Evolutionary conservation across 23 tunicate species (phyloP).

Genomic region (Phallusia fumigata): DNA sequence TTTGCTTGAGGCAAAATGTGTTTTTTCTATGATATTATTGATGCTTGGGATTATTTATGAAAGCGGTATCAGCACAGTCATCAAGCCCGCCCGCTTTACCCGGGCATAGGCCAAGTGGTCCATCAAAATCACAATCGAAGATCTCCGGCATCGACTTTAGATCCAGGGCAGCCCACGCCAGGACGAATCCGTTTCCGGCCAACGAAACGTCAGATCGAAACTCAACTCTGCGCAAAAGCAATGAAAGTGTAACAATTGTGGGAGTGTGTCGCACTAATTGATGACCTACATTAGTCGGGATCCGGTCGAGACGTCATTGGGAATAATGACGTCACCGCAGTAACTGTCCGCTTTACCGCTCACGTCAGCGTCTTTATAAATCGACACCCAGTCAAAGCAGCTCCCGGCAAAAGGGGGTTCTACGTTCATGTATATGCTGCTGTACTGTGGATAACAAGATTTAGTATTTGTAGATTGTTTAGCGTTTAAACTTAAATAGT

Average conservation of each 20-base stretch:
- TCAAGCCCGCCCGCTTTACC: not conserved
- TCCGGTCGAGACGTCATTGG: slow-evolving; percentile 4
- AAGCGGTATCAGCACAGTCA: not conserved
- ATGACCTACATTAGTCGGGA: slow-evolving; percentile 1
- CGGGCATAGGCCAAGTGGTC: slow-evolving; percentile 9
- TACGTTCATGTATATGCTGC: slow-evolving; percentile 16
- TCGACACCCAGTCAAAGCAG: slow-evolving; percentile 20
- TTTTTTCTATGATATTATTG: no score
- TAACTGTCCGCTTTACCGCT: slow-evolving; percentile 9
- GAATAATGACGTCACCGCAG: slow-evolving; percentile 16
- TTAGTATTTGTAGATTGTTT: no score
- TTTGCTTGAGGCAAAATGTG: not conserved
- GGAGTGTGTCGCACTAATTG: not conserved
- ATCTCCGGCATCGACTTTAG: not conserved
- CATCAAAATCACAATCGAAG: slow-evolving; percentile 19
- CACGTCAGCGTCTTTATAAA: slow-evolving; percentile 4
- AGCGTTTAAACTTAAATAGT: no score
- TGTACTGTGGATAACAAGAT: not conserved
- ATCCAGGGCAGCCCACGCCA: slow-evolving; percentile 13
- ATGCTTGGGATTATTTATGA: no score
- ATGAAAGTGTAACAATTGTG: no score
- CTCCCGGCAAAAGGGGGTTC: not conserved
- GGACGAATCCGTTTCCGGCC: not conserved
- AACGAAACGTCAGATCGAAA: slow-evolving; percentile 5
- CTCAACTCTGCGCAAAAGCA: not conserved